phyloP scores from a whole-genome alignment of 2,888 invertebrate species.

The Arrhopalites spinosus region DNA sequence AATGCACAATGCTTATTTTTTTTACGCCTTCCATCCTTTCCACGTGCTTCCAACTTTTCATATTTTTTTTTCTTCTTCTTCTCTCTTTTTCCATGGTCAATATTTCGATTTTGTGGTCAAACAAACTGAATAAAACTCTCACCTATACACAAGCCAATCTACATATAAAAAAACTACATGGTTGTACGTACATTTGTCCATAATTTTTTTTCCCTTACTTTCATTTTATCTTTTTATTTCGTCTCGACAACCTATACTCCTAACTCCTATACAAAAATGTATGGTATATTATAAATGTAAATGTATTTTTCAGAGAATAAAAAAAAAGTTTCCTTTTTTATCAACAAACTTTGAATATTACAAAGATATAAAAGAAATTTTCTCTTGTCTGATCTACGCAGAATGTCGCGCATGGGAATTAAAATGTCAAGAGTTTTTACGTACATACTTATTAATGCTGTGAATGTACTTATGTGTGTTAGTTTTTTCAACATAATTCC shows the following conservation, averaged over 20 bases:
- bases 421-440: no score
- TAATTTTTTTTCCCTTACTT: neutral
- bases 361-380: no score
- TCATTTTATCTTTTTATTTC: neutral
- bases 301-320: neutral
- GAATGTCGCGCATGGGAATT: no score
- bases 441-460: no score
- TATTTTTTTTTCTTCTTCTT: slow-evolving; percentile 11
- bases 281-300: neutral
- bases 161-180: no score
- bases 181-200: neutral
- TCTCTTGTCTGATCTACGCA: no score
- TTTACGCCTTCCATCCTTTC: slow-evolving; percentile 1
- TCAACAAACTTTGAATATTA: no score
- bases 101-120: slow-evolving; percentile 55
- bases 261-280: no score
- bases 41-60: slow-evolving; percentile 43
- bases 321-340: no score
- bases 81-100: slow-evolving; percentile 39
- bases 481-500: no score
- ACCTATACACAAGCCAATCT: slow-evolving; percentile 11
- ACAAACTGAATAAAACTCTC: slow-evolving; percentile 44
- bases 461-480: no score
- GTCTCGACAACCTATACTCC: neutral
- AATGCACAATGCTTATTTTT: neutral